Evolutionary conservation across 1,140 invertebrate species (phyloP), one percentile per base, ranked within the genome.

Genomic region (Meloidogyne floridensis): DNA sequence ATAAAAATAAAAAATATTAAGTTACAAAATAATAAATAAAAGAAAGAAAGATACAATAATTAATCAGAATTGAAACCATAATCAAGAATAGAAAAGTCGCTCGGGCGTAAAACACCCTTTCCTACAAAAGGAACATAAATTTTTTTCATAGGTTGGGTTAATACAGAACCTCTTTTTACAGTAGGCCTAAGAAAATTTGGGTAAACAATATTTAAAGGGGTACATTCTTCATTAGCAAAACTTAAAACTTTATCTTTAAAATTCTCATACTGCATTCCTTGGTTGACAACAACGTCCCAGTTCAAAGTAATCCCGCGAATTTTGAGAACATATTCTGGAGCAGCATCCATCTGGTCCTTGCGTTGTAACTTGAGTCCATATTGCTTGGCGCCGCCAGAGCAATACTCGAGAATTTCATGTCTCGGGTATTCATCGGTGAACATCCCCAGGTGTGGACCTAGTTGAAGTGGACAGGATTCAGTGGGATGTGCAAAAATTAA

Each of bases 231-330:
- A 76, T n/a, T n/a, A 11, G 47, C 47, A 77, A 71, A 79, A 43
- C 3, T 11, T 7, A 79, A 51, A 32, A 79, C 65, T 43, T 73
- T 70, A n/a, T 54, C 43, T 54, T 79, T 79, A 51, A 79, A 79
- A 13, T 11, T 79, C 15, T 79, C 71, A 13, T 56, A 79, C 9
- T 77, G 72, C n/a, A 79, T 15, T 2, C 32, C 20, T 0, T 51
- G 72, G 7, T 54, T 42, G 2, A 42, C 47, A n/a, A 11, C 6
- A 6, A 65, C 15, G 6, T 79, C 72, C 3, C 10, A 20, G 6
- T 20, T 72, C 13, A 79, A 51, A 1, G 77, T 79, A 3, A 79
- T 79, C 5, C 77, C 77, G 1, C 77, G 10, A 1, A 79, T 5
- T 79, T 79, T 79, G 5, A 79, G 13, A 7, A 79, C 8, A n/a